Base-by-base conservation (phyloP, 1,140 invertebrate species). In the Trissolcus basalis region DNA sequence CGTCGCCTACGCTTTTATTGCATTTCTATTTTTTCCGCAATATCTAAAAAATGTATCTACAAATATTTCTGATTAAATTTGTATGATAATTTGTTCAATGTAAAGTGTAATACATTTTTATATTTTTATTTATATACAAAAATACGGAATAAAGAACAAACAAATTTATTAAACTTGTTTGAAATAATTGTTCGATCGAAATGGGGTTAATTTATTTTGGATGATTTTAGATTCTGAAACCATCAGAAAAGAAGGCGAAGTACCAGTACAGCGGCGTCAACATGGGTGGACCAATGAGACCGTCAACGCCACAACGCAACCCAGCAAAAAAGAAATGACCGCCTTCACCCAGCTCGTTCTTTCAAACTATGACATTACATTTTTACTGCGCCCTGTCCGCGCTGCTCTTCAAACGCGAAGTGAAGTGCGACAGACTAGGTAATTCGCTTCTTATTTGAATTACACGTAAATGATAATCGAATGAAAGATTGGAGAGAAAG, bases 171-270 rank as follows among this genome's bases (percentile, higher is more conserved):
- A n/a, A n/a, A n/a, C n/a, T n/a, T n/a, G n/a, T n/a, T n/a, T n/a
- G 19, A 27, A 27, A 27, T 3, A 27, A 27, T 3, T 27, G 19
- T 27, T 3, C 19, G 19, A n/a, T n/a, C n/a, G 19, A 27, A 3
- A 27, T n/a, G 19, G 19, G 6, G 6, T 27, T 27, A 6, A 27
- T 27, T 6, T 1, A 33, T 33, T 6, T 9, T 33, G 43, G 15
- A 35, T 47, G 4, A 27, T 68, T 67, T 88, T 91, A 99, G 94
- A 99, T 99, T 82, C 90, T 99, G 87, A 99, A 99, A 90, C 98
- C 98, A 74, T 97, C 97, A 11, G 98, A 99, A 89, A 99, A 99
- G 90, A 97, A 98, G 90, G 96, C 97, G 33, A 99, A 99, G 89
- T 99, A 99, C 89, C 97, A 98, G 84, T 99, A 99, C 89, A 91